These are phyloP conservation scores for Hyaena hyaena DNA, from an alignment of 2,113 vertebrate species.

Conservation along the genomic window DNA sequence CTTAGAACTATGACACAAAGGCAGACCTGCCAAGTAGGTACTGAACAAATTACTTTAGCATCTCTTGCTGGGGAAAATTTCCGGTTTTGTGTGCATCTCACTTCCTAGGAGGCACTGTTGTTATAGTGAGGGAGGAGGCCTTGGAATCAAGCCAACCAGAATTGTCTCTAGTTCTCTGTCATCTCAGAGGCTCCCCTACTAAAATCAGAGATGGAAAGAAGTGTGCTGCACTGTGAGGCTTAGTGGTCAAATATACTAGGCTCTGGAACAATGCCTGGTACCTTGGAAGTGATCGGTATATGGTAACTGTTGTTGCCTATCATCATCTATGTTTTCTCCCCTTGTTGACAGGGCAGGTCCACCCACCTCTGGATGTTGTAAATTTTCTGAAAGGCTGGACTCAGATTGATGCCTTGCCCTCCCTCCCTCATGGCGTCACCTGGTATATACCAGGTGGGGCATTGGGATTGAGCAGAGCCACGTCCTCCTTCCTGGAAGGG, in stretches of 20 bases:
- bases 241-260: not conserved
- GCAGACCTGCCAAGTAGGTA: not conserved
- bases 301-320: not conserved
- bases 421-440: accelerated
- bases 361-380: not conserved
- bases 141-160: not conserved
- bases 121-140: not conserved
- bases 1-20: not conserved
- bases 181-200: not conserved
- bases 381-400: not conserved
- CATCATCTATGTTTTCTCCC: not conserved
- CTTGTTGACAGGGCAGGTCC: not conserved
- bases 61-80: not conserved
- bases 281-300: not conserved
- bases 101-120: not conserved
- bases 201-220: not conserved
- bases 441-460: not conserved
- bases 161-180: not conserved
- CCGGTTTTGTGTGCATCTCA: not conserved
- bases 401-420: not conserved
- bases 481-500: not conserved
- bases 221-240: not conserved
- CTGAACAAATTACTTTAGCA: not conserved
- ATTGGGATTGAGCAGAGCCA: accelerated
- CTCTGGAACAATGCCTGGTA: not conserved